Conservation (phyloP, 2,888 invertebrate species). For the Acrobasis repandana region DNA sequence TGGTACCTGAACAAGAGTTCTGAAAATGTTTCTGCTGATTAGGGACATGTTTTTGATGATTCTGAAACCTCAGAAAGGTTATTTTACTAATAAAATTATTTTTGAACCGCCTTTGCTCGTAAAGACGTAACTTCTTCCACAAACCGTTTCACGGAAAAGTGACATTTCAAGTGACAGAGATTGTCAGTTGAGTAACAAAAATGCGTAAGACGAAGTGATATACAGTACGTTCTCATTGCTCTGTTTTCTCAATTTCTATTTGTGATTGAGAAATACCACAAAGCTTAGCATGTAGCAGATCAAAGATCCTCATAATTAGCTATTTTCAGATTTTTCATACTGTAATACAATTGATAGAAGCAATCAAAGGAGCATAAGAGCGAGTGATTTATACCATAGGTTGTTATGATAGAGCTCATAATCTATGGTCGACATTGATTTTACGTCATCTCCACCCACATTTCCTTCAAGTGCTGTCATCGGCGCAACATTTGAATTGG, state of each 20-base stretch:
- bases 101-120: slow-evolving; percentile 53
- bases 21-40: slow-evolving; percentile 67
- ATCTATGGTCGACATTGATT: slow-evolving; percentile 62
- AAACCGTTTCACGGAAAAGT: slow-evolving; percentile 39
- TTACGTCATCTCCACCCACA: slow-evolving; percentile 41
- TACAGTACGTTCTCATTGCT: no score
- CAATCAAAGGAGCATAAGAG: no score
- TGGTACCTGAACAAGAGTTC: slow-evolving; percentile 68
- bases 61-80: slow-evolving; percentile 48
- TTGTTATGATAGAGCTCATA: neutral
- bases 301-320: no score
- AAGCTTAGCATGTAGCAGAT: no score
- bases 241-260: no score
- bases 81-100: slow-evolving; percentile 53
- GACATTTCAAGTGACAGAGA: neutral
- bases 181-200: no score
- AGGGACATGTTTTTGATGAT: slow-evolving; percentile 60
- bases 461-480: slow-evolving; percentile 47
- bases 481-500: slow-evolving; percentile 78
- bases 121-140: slow-evolving; percentile 54
- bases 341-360: no score
- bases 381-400: no score
- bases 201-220: no score
- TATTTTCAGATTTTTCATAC: no score
- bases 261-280: no score